Evolutionary conservation across 2,888 invertebrate genomes (phyloP), one percentile per base, ranked within the genome.

Genomic region (Ormyrus rosae): DNA sequence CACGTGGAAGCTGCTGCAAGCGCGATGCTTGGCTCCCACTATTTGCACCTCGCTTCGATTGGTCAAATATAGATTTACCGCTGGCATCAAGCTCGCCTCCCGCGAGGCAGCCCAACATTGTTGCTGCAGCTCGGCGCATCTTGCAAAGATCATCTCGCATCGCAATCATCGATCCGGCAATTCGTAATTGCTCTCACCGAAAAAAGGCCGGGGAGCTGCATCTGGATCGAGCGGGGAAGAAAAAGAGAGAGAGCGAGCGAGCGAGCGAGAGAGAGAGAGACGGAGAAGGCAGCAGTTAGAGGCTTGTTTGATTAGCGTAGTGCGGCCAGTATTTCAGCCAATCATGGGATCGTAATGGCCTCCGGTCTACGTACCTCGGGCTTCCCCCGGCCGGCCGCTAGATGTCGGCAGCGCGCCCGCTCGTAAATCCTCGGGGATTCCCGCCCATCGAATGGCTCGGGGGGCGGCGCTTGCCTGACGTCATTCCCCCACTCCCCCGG

Each of bases 271-370:
- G 7, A 19, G 46, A 46, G 69, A 19, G 19, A 50, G 69, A 56
- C 65, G 63, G 74, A 69, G 64, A 55, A 68, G 53, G 79, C 71
- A 83, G 80, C 71, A 72, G 81, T 87, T 84, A 87, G 87, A 87
- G 86, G 83, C 85, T 89, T 85, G 86, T 83, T 86, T 90, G 90
- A 89, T 89, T 88, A 86, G 86, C 88, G 89, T 87, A 81, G 90
- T 90, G 85, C 85, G 85, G 85, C 85, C 76, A 77, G 82, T 85
- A 86, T 87, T 85, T 83, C 91, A 91, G 91, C 93, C 93, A 93
- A 93, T 93, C 91, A 92, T 91, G 91, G 89, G 87, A 90, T 91
- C 91, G 93, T 93, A 93, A 93, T 93, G 93, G 93, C 93, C 92
- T 92, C 93, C 92, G 90, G 89, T 64, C 46, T n/a, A 34, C 34